phyloP scores from a whole-genome alignment of 2,888 invertebrate genomes.

The Ophioninae sp. region DNA sequence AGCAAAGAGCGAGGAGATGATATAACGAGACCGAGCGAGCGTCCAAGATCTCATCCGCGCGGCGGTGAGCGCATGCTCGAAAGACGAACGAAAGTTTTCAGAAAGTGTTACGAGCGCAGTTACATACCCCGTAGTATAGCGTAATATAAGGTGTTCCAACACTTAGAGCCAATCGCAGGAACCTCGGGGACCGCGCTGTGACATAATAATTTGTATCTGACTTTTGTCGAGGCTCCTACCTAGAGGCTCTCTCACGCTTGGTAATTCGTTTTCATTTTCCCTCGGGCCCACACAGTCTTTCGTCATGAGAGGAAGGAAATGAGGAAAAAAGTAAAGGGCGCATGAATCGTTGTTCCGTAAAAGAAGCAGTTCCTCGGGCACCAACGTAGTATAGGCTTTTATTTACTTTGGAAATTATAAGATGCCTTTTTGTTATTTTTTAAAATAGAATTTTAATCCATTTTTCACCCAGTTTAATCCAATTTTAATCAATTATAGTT shows the following conservation, averaged over 20 bases:
- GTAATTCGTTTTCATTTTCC: constrained; percentile 9
- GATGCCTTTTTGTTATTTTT: background rate
- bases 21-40: constrained; percentile 49
- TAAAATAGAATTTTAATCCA: too few relatives aligned
- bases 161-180: constrained; percentile 50
- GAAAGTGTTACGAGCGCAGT: constrained; percentile 62
- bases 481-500: too few relatives aligned
- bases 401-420: background rate
- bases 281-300: constrained; percentile 3
- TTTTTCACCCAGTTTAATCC: too few relatives aligned
- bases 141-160: constrained; percentile 51
- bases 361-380: constrained; percentile 15
- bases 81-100: constrained; percentile 61
- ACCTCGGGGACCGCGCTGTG: constrained; percentile 39
- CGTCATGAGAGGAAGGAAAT: constrained; percentile 33
- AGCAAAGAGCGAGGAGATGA: constrained; percentile 31
- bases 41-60: constrained; percentile 50
- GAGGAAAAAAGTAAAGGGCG: constrained; percentile 14
- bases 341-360: constrained; percentile 18
- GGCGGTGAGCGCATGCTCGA: constrained; percentile 27
- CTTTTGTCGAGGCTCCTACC: constrained; percentile 29
- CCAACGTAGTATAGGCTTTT: background rate
- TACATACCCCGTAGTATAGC: constrained; percentile 17
- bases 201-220: constrained; percentile 56
- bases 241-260: background rate